A percentile compares a stretch with the other conserved stretches of the same genome.
phyloP scores from a whole-genome alignment of 2,888 invertebrate species.

The Apoderus coryli region DNA sequence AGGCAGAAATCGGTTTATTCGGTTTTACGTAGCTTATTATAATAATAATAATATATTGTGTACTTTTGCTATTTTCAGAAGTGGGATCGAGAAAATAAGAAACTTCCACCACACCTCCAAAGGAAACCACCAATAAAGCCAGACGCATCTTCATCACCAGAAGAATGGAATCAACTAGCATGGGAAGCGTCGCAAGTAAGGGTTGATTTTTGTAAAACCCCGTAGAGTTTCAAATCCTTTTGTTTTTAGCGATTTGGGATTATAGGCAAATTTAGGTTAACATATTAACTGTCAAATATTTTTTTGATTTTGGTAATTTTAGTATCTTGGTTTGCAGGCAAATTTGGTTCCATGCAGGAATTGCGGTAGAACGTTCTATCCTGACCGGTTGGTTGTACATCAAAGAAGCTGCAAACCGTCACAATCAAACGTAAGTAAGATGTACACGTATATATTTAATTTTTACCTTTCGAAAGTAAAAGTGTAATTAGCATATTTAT shows the following conservation, averaged over 20 bases:
- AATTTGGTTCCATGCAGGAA: constrained; percentile 45
- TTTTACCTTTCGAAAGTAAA: too few species aligned
- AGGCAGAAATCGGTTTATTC: too few species aligned
- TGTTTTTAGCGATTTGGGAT: not conserved
- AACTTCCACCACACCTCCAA: constrained; percentile 36
- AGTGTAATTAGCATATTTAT: too few species aligned
- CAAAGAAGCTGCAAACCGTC: constrained; percentile 32
- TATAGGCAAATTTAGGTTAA: too few species aligned
- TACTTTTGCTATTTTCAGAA: constrained; percentile 37
- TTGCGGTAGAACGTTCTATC: constrained; percentile 54
- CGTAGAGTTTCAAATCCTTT: not conserved
- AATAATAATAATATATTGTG: too few species aligned
- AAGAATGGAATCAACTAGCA: constrained; percentile 38
- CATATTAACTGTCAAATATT: too few species aligned
- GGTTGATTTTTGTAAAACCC: not conserved
- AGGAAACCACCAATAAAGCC: constrained; percentile 41
- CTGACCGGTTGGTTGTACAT: constrained; percentile 50
- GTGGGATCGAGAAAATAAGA: constrained; percentile 47
- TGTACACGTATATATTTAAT: too few species aligned
- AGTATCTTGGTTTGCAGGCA: constrained; percentile 28
- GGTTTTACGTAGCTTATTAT: too few species aligned
- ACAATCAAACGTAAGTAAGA: constrained; percentile 19
- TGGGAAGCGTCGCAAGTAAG: constrained; percentile 40
- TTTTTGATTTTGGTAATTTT: too few species aligned
- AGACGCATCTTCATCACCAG: constrained; percentile 28